Conservation (phyloP, 37 sponge, comb jelly and placozoan genomes). For the Chondrilla cf. caribensis region DNA sequence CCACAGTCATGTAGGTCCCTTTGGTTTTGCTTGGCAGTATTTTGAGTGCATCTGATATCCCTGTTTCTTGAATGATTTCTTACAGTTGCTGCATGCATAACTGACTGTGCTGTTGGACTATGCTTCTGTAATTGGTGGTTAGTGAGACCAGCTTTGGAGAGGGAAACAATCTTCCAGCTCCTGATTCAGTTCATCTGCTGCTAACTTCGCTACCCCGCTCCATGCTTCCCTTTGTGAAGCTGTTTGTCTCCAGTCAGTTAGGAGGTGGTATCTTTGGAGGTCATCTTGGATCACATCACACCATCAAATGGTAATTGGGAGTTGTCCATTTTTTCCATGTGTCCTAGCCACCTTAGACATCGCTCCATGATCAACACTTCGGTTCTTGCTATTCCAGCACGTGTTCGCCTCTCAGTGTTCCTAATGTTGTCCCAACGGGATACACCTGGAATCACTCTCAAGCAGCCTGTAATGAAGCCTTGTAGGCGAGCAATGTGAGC, state of each 20-base stretch:
- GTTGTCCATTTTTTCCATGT: background rate
- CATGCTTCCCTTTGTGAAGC: background rate
- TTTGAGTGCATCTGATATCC: background rate
- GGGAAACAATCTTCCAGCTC: background rate
- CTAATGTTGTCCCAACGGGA: background rate
- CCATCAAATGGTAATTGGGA: background rate
- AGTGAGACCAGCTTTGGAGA: background rate
- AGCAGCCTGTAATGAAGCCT: background rate
- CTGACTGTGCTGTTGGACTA: background rate
- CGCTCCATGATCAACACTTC: background rate
- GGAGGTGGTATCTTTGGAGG: background rate
- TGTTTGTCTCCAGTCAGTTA: background rate
- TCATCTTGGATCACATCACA: background rate
- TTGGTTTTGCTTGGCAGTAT: background rate
- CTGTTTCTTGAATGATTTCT: background rate
- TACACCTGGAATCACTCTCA: background rate
- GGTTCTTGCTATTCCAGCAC: background rate
- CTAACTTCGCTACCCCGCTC: background rate
- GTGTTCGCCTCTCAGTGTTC: background rate
- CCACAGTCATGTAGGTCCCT: background rate
- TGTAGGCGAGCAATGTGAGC: background rate
- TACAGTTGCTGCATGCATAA: no score
- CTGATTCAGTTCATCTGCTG: background rate
- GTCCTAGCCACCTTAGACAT: background rate
- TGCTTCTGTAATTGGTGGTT: conserved; percentile 4